Base-by-base conservation (phyloP, 2,888 invertebrate genomes). In the Dasypogon diadema region DNA sequence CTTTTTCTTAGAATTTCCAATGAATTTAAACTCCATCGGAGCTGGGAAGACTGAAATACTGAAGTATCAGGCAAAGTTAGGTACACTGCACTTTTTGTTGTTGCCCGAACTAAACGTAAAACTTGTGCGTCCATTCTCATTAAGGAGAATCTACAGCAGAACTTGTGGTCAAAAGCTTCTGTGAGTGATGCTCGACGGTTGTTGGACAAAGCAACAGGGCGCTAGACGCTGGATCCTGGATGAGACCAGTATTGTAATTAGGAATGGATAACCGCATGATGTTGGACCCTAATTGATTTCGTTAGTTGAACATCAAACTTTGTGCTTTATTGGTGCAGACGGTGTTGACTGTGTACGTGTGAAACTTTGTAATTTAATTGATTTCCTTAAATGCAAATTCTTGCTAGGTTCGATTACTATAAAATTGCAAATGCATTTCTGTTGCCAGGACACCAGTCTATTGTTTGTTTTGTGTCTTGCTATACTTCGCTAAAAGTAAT, bases 241-340 rank as follows among this genome's bases (percentile, higher is more conserved):
- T 3, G 14, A 18, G 51, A 48, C 16, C 24, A 34, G 65, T 65
- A 46, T 65, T 65, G 65, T 65, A 65, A 65, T 65, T 65, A 48
- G 65, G 48, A 65, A 65, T 22, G 42, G 42, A 48, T 65, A 48
- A 48, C 48, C 42, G 42, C 42, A 65, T 22, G 46, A 48, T 65
- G 65, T 65, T 46, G 60, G 60, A 18, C 34, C 42, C 37, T 65
- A 65, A 65, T 65, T 65, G 65, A 65, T 65, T 65, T 65, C 65
- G 65, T 65, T 65, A 65, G 65, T 46, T 65, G 65, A 16, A 48
- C 65, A 48, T 65, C 65, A 65, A 65, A 48, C 60, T 37, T 37
- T 34, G 34, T 18, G 60, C 37, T 60, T 60, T 10, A 37, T 22
- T 60, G 60, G 37, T 60, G 60, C 60, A 14, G 30, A 26, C 8